A percentile compares a stretch with the other conserved stretches of the same genome.
phyloP scores from a whole-genome alignment of 2,113 vertebrate genomes.

The Rattus norvegicus region GRCr8 NC_086038.1:9886501-9887000 shows the following conservation, averaged over 20 bases:
- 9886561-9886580: fast-evolving
- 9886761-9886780: neutral
- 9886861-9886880: fast-evolving
- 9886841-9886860: fast-evolving
- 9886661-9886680: neutral
- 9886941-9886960: neutral
- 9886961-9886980: neutral
- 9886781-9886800: neutral
- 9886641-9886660: neutral
- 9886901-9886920: too few relatives aligned
- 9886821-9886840: neutral
- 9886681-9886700: neutral
- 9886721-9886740: neutral
- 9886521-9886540: too few relatives aligned
- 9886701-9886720: neutral
- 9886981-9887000: neutral
- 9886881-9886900: neutral
- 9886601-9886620: neutral
- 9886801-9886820: neutral
- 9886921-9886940: neutral
- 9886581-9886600: neutral
- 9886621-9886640: fast-evolving
- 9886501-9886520: neutral
- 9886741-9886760: fast-evolving
- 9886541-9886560: too few relatives aligned